Evolutionary conservation across 2,888 invertebrate species (phyloP).

Genomic region (Frankliniella intonsa): DNA sequence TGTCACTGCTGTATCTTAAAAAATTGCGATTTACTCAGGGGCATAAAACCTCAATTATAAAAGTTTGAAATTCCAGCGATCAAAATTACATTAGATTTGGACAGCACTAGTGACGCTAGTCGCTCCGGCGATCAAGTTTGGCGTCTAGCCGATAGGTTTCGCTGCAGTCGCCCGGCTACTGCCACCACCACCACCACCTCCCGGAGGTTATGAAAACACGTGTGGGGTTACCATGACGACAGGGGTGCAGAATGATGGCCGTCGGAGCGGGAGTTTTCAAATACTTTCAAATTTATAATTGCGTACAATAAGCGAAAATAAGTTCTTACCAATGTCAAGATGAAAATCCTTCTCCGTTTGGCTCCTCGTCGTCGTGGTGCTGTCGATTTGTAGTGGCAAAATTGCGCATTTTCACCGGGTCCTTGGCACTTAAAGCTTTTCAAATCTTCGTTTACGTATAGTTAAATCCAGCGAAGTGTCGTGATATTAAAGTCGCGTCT

Average conservation of each 20-base stretch:
- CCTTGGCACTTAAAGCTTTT: neutral
- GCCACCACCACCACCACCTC: neutral
- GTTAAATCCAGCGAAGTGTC: neutral
- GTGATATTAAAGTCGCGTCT: neutral
- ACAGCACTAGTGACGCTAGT: neutral
- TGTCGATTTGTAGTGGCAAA: too few species aligned
- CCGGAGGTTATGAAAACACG: neutral
- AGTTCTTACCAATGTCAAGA: neutral
- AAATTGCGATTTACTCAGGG: too few species aligned
- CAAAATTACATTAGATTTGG: neutral
- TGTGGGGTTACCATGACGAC: neutral
- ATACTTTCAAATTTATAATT: neutral
- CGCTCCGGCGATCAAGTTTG: constrained; percentile 43
- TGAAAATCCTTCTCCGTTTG: too few species aligned
- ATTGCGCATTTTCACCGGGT: neutral
- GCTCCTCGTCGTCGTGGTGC: too few species aligned
- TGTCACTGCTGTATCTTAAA: too few species aligned
- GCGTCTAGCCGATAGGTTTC: constrained; percentile 42
- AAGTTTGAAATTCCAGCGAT: too few species aligned
- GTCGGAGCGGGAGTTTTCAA: neutral
- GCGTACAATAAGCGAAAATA: neutral
- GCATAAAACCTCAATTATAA: too few species aligned
- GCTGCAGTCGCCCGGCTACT: neutral
- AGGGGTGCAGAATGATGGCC: neutral
- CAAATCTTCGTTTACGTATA: neutral